Base-by-base conservation (phyloP, 2,888 invertebrate species). In the Dusona sp. region DNA sequence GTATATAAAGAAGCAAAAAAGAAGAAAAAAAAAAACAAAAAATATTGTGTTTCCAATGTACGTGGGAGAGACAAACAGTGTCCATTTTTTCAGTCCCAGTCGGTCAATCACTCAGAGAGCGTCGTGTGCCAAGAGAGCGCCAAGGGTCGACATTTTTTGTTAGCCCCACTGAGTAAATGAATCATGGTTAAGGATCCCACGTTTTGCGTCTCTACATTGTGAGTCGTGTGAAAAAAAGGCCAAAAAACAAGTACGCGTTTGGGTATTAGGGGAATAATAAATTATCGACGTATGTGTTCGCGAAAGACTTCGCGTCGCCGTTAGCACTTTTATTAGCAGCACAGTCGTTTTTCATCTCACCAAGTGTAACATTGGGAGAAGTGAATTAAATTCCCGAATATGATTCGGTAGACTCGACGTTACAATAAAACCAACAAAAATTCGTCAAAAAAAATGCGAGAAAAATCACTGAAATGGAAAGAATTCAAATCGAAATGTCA, bases 221-320 rank as follows among this genome's bases (percentile, higher is more conserved):
- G 25, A 42, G 22, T 42, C 68, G 68, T 25, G 25, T 68, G 42
- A 22, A 16, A 25, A 22, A 68, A 67, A 25, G 25, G 22, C 7
- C 22, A 13, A 38, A 68, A 68, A 6, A 61, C 61, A 29, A 61
- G 61, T 61, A 42, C 42, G 42, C 68, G 25, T 68, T 42, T 1
- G 22, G 42, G 25, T 68, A 68, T 68, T 68, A 38, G 68, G 22
- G 42, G 42, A 68, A 68, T 38, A 68, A 68, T 68, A 68, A 68
- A 38, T 68, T 68, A 68, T 68, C 68, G 68, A 68, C 38, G 38
- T 42, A 42, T 42, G 16, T 25, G 38, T 68, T 25, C 67, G 22
- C 67, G 42, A 68, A 68, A 42, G 65, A 25, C 42, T 25, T 25
- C 2, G 42, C 42, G 42, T 25, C 42, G 42, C 22, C 42, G 61